Evolutionary conservation across 1,140 invertebrate genomes (phyloP).

Genomic region (Chrysomallon squamiferum): DNA sequence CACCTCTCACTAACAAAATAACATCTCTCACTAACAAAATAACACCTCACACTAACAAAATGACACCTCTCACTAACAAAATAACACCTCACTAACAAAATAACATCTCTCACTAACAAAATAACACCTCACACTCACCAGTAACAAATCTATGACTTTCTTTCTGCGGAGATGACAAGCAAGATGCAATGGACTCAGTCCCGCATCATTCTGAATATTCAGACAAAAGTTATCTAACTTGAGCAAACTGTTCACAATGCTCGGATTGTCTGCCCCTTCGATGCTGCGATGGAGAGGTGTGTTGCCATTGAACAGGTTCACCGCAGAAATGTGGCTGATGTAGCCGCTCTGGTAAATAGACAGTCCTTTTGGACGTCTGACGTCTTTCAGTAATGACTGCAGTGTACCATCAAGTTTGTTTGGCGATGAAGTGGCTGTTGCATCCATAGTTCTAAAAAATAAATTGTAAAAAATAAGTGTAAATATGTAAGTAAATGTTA

Average conservation of each 20-base stretch:
- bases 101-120: too few species aligned
- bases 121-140: slow-evolving; percentile 28
- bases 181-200: slow-evolving; percentile 44
- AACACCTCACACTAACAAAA: too few species aligned
- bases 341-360: slow-evolving; percentile 46
- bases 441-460: not conserved
- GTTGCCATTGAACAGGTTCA: slow-evolving; percentile 43
- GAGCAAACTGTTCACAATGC: slow-evolving; percentile 30
- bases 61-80: too few species aligned
- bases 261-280: slow-evolving; percentile 37
- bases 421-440: not conserved
- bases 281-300: slow-evolving; percentile 44
- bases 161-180: slow-evolving; percentile 45
- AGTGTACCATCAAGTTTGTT: slow-evolving; percentile 2
- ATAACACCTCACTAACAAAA: too few species aligned
- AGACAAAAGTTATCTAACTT: slow-evolving; percentile 32
- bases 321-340: slow-evolving; percentile 54
- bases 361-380: slow-evolving; percentile 40
- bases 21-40: slow-evolving; percentile 11
- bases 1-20: too few species aligned
- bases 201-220: slow-evolving; percentile 45
- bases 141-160: slow-evolving; percentile 39
- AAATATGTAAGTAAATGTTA: too few species aligned
- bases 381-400: slow-evolving; percentile 29
- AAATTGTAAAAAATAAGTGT: too few species aligned